These are phyloP conservation scores for Ennomos erosarius DNA, from an alignment of 2,888 invertebrate genomes.

Conservation along the genomic window DNA sequence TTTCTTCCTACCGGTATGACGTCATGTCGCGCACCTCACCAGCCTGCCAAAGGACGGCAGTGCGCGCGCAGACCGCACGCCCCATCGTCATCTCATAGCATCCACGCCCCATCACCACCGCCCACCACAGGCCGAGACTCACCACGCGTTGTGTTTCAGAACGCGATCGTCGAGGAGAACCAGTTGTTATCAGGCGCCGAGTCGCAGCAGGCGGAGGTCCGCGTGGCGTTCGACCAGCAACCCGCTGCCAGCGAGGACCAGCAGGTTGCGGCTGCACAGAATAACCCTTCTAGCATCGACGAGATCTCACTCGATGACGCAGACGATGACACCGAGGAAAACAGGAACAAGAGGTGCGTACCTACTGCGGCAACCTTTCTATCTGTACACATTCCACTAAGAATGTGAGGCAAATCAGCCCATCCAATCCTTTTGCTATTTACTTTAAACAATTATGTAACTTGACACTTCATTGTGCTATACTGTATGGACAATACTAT, in stretches of 20 bases:
- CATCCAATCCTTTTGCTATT: background rate
- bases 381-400: background rate
- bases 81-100: constrained; percentile 55
- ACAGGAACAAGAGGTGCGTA: constrained; percentile 90
- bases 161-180: constrained; percentile 73
- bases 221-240: constrained; percentile 85
- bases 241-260: constrained; percentile 70
- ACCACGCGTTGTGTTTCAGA: constrained; percentile 57
- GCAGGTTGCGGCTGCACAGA: constrained; percentile 85
- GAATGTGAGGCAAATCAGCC: background rate
- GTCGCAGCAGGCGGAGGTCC: constrained; percentile 86
- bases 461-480: background rate
- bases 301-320: constrained; percentile 89
- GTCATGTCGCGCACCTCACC: constrained; percentile 71
- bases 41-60: constrained; percentile 81
- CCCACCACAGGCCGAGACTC: constrained; percentile 15
- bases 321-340: constrained; percentile 90
- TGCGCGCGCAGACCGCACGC: constrained; percentile 63
- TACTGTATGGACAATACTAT: background rate
- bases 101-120: constrained; percentile 28
- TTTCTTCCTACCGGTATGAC: constrained; percentile 75
- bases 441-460: background rate
- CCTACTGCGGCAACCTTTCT: background rate
- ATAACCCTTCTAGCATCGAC: constrained; percentile 86
- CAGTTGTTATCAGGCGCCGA: constrained; percentile 83